Evolutionary conservation across 2,888 invertebrate species (phyloP), one percentile per base, ranked within the genome.

Genomic region (Charanyca ferruginea): DNA sequence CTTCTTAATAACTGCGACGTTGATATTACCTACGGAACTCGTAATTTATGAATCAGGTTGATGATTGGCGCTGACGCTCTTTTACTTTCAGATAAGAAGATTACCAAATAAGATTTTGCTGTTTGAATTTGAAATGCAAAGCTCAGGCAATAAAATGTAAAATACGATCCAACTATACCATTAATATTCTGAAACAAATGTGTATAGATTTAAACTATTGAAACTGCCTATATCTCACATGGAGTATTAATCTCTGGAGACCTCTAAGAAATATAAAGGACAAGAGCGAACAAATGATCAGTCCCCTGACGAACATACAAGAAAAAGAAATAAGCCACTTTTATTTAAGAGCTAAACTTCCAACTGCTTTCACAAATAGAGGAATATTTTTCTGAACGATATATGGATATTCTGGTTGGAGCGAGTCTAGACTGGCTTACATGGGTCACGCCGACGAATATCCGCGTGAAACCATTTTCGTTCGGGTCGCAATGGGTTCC

Each of bases 271-370:
- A 68, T 62, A 80, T 80, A 75, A 76, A 79, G 61, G 61, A 74
- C 74, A 67, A 75, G 48, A 76, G 32, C 42, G 45, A 80, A 79
- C 77, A 74, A 75, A 75, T 79, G 76, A 76, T 76, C 80, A 76
- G 80, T 76, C 77, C 54, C 80, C 58, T 18, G 58, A 11, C 77
- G 76, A 61, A 54, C 57, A 51, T 58, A 58, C 57, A 58, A 58
- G 42, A 59, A 45, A 64, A 73, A 77, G 47, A 66, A 74, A 66
- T 61, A 71, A 82, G 60, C 44, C 49, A 63, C 18, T 71, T 76
- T 76, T 63, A 71, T 76, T 68, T 60, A 67, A 67, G 54, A 72
- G 55, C 52, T 65, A 64, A 66, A 74, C 58, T 75, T 68, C 54
- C 69, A 80, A 68, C 79, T 74, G 62, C 38, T 68, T 74, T 68